Conservation (phyloP, 2,888 invertebrate genomes). For the Lymantria dispar region DNA sequence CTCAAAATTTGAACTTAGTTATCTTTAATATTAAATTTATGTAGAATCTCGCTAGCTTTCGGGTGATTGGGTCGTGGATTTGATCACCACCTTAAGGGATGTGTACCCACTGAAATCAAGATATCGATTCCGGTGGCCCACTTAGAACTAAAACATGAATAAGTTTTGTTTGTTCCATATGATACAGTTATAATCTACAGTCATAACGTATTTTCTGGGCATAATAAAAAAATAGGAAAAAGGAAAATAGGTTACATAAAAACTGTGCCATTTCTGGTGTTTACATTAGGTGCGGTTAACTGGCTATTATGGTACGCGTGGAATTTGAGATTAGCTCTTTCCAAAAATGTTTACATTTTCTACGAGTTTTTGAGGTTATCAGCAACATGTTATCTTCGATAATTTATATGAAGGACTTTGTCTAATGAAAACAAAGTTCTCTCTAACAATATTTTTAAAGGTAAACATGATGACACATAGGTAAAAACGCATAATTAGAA, state of each 20-base stretch:
- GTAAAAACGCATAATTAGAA: too few species aligned
- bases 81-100: too few species aligned
- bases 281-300: background rate
- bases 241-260: background rate
- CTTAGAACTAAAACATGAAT: background rate
- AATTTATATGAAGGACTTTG: constrained; percentile 8
- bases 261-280: background rate
- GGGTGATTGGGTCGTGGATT: too few species aligned
- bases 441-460: too few species aligned
- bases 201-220: background rate
- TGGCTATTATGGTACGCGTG: background rate
- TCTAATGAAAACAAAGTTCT: constrained; percentile 3
- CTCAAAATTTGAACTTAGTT: too few species aligned
- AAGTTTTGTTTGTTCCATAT: background rate
- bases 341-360: constrained; percentile 9
- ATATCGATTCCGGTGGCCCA: too few species aligned
- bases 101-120: too few species aligned
- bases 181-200: background rate
- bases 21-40: too few species aligned
- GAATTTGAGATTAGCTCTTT: constrained; percentile 2
- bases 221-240: background rate
- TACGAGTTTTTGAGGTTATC: constrained; percentile 13
- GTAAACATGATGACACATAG: too few species aligned
- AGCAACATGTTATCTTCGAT: constrained; percentile 9
- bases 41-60: too few species aligned